Percentiles rank a stretch among this genome's conserved stretches.
phyloP scores from a whole-genome alignment of 2,113 vertebrate genomes.

The Rhynchomys soricoides region DNA sequence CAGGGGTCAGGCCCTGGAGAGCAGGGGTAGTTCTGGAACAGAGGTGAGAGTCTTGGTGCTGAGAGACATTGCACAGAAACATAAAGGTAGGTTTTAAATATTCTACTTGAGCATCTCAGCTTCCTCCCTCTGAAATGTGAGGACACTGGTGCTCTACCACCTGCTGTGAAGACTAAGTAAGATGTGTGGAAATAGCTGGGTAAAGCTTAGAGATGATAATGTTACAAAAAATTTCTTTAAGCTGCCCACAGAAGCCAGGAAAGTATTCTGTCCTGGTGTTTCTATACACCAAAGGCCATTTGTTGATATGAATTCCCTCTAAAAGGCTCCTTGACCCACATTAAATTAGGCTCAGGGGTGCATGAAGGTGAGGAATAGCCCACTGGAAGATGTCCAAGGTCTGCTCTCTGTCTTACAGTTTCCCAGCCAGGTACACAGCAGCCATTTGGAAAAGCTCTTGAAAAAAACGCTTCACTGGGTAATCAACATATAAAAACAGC shows the following conservation, averaged over 20 bases:
- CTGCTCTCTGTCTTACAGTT: not conserved
- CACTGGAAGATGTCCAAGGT: conserved; percentile 68
- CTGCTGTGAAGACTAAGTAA: not conserved
- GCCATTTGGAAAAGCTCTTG: conserved; percentile 59
- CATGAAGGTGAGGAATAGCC: conserved; percentile 47
- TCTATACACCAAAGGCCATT: not conserved
- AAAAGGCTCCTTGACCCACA: conserved; percentile 36
- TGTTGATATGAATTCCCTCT: not conserved
- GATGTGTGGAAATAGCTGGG: not conserved
- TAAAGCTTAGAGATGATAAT: not conserved
- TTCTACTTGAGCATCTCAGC: not conserved
- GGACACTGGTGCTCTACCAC: not conserved
- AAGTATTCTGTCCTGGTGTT: not conserved
- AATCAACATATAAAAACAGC: conserved; percentile 69
- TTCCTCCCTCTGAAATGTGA: not conserved
- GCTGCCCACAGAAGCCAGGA: not conserved
- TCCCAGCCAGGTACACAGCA: conserved; percentile 56
- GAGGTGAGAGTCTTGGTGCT: not conserved
- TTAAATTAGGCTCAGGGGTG: not conserved
- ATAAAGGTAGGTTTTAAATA: not conserved
- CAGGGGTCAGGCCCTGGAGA: not conserved
- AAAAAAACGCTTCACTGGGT: conserved; percentile 51
- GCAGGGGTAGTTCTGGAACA: not conserved
- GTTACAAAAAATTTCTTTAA: not conserved
- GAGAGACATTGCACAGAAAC: not conserved